Evolutionary conservation across 2,797 vertebrate genomes (phyloP).

Genomic region (Ptychobarbus kaznakovi): DNA sequence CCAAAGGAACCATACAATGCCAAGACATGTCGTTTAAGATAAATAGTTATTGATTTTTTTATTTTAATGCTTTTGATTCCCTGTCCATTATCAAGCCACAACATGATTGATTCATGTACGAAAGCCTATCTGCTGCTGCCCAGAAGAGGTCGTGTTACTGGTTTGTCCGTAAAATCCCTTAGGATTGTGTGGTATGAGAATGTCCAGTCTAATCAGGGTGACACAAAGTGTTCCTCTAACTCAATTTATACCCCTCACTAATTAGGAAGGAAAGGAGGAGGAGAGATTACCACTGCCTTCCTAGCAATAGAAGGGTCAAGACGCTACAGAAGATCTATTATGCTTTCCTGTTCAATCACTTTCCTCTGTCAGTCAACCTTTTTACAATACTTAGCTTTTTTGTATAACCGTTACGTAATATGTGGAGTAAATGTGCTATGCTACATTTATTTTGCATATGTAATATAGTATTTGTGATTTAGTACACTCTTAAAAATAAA

Average conservation of each 20-base stretch:
- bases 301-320: constrained; percentile 72
- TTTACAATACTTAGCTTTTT: background rate
- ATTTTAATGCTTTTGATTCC: background rate
- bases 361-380: background rate
- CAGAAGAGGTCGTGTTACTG: background rate
- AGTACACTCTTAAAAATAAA: background rate
- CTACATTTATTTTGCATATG: background rate
- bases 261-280: constrained; percentile 75
- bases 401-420: background rate
- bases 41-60: background rate
- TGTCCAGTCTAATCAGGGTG: constrained; percentile 76
- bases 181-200: constrained; percentile 66
- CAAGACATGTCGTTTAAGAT: background rate
- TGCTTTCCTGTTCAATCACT: background rate
- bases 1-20: background rate
- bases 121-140: background rate
- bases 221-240: constrained; percentile 78
- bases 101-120: background rate
- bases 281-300: constrained; percentile 78
- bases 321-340: constrained; percentile 38
- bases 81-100: background rate
- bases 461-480: background rate
- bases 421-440: background rate
- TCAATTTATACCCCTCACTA: constrained; percentile 76
- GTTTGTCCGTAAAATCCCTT: constrained; percentile 65